Conservation (phyloP, 2,888 invertebrate genomes). For the Tetanocera ferruginea region DNA sequence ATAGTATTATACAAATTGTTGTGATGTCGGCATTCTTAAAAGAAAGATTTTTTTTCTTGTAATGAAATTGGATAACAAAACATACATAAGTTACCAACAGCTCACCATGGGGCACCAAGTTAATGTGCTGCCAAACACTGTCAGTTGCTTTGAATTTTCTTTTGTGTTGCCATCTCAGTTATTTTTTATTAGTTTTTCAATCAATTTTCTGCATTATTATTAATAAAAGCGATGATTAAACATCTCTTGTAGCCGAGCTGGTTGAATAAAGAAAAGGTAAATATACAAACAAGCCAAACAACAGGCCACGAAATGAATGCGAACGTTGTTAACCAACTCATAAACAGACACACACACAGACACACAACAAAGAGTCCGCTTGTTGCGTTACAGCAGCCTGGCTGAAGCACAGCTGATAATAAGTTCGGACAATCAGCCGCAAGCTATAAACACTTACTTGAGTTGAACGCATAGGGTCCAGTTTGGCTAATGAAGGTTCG, state of each 20-base stretch:
- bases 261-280: conserved; percentile 5
- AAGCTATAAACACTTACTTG: conserved; percentile 17
- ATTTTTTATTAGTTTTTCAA: conserved; percentile 31
- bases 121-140: conserved; percentile 41
- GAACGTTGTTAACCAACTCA: conserved; percentile 13
- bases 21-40: conserved; percentile 25
- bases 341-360: not conserved
- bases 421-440: not conserved
- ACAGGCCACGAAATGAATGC: not conserved
- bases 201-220: conserved; percentile 38
- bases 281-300: conserved; percentile 4
- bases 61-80: conserved; percentile 24
- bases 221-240: conserved; percentile 35
- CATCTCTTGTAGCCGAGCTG: conserved; percentile 24
- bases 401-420: conserved; percentile 13
- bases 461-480: conserved; percentile 10
- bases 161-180: conserved; percentile 13
- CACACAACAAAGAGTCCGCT: conserved; percentile 12
- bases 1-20: conserved; percentile 25
- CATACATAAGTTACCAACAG: not conserved
- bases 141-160: conserved; percentile 25
- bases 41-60: not conserved
- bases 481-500: conserved; percentile 32
- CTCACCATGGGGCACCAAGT: conserved; percentile 34
- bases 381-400: conserved; percentile 13